Percentiles rank a stretch among this genome's conserved stretches.
These are phyloP conservation scores for Sorex fumeus DNA, from an alignment of 2,113 vertebrate species.

Conservation along the genomic window DNA sequence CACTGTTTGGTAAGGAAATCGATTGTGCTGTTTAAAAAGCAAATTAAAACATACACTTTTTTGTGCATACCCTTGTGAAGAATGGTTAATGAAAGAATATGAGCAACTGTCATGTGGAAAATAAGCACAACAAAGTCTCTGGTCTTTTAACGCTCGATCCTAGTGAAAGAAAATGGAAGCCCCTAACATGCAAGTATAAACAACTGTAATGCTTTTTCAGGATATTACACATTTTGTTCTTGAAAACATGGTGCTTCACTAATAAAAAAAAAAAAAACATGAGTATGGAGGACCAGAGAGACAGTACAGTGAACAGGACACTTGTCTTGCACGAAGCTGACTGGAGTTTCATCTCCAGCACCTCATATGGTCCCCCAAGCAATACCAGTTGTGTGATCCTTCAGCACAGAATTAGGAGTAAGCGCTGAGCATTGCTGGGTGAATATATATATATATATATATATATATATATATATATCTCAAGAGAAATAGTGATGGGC, in stretches of 20 bases:
- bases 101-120: not conserved
- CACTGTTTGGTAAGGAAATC: conserved; percentile 13
- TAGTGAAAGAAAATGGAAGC: not conserved
- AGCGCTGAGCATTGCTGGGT: too few relatives aligned
- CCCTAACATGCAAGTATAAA: not conserved
- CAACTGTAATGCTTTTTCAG: not conserved
- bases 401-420: too few relatives aligned
- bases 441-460: too few relatives aligned
- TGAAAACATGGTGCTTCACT: not conserved
- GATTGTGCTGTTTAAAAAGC: not conserved
- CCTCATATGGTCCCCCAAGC: too few relatives aligned
- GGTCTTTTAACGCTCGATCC: not conserved
- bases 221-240: not conserved
- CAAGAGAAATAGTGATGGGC: not conserved
- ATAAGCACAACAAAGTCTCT: not conserved
- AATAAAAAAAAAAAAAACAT: conserved; percentile 8
- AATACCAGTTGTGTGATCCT: too few relatives aligned
- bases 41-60: not conserved
- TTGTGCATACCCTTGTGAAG: not conserved
- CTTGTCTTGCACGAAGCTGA: too few relatives aligned
- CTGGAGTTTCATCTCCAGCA: too few relatives aligned
- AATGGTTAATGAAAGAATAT: not conserved
- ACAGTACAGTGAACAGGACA: too few relatives aligned
- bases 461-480: not conserved
- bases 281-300: too few relatives aligned